Conservation (phyloP, 2,888 invertebrate species). For the Orchesellides sinensis region DNA sequence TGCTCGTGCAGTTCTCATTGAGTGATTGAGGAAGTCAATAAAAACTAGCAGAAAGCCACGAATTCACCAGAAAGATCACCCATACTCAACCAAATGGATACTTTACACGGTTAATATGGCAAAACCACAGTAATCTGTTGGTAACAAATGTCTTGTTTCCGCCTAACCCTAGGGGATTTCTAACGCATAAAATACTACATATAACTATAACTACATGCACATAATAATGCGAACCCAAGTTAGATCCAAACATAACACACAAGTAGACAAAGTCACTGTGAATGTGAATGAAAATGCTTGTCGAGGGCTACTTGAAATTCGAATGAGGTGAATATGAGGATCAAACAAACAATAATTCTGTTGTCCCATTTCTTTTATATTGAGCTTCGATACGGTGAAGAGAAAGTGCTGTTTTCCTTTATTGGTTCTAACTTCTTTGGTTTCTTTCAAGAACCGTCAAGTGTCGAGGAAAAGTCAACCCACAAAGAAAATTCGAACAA, state of each 20-base stretch:
- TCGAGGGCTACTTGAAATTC: constrained; percentile 46
- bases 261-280: constrained; percentile 15
- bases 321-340: constrained; percentile 4
- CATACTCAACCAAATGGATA: constrained; percentile 6
- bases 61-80: background rate
- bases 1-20: constrained; percentile 15
- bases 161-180: constrained; percentile 42
- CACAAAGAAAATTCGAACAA: no score
- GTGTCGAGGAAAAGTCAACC: no score
- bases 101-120: constrained; percentile 5
- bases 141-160: constrained; percentile 53
- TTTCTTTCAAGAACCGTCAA: no score
- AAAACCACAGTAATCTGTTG: constrained; percentile 18
- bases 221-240: background rate
- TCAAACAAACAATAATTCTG: no score
- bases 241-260: constrained; percentile 20
- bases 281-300: constrained; percentile 35
- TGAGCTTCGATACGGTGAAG: no score
- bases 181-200: constrained; percentile 22
- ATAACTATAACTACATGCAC: no score
- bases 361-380: no score
- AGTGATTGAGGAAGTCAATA: constrained; percentile 49
- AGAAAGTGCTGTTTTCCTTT: no score
- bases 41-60: constrained; percentile 11
- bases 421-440: no score